Evolutionary conservation across 2,888 invertebrate genomes (phyloP), one percentile per base, ranked within the genome.

Genomic region (Phyto melanocephala): DNA sequence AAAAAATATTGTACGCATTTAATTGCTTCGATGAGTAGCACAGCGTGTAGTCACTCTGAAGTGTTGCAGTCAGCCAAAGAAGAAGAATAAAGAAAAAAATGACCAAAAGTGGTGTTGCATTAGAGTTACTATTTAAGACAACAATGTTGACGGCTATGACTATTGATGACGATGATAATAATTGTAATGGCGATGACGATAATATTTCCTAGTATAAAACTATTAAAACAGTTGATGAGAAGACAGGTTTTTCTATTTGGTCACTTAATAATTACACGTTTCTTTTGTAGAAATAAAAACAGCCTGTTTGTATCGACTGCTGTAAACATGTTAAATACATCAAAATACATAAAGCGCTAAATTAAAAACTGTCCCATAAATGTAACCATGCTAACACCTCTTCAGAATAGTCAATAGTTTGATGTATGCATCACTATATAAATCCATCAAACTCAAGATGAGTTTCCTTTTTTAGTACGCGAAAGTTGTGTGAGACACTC

Each of bases 351-450:
- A 42, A 33, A 62, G 52, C 45, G 60, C 75, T 37, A 70, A 78
- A n/a, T 75, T 72, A 65, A 71, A 79, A 82, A 71, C n/a, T 71
- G 60, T 79, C 52, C 65, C 82, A 82, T 71, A 82, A 71, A 70
- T 67, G 75, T 67, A 11, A 5, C 28, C 11, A 3, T 71, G 70
- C 75, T 79, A 71, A 79, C 82, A 79, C 82, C 75, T 79, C 65
- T 65, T 75, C 60, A 75, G 40, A 75, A 79, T 71, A 42, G n/a
- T n/a, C 6, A 28, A 28, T 28, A 28, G 15, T 33, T 45, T 8
- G 37, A 3, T 56, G 20, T 22, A 35, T 15, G 17, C 56, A 11
- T 76, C 15, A 0, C 67, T 52, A 10, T 15, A 68, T 37, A 76
- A 52, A 58, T 40, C 11, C 42, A 52, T 22, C 5, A 40, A 52